phyloP scores from a whole-genome alignment of 2,797 vertebrate species.

The Carcharodon carcharias region DNA sequence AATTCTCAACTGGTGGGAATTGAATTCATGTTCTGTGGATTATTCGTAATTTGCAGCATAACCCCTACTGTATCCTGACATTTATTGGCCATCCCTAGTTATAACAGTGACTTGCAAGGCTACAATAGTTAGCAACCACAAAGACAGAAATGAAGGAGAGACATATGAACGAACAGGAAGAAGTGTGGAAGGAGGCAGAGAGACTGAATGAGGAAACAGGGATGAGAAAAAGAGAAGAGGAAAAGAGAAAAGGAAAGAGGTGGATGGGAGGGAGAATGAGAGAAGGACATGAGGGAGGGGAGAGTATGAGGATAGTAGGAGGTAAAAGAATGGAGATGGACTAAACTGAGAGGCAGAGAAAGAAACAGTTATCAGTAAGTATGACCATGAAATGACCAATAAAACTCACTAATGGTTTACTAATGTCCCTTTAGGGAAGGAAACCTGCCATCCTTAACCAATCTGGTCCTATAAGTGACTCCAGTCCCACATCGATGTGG shows the following conservation, averaged over 20 bases:
- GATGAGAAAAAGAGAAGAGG: conserved; percentile 37
- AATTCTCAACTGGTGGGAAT: neutral
- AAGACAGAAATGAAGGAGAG: neutral
- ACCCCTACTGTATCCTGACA: neutral
- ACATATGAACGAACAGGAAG: neutral
- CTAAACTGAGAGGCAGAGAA: neutral
- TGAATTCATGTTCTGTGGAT: neutral
- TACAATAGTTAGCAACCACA: neutral
- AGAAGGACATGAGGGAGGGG: neutral
- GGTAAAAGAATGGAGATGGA: neutral
- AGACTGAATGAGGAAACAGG: neutral
- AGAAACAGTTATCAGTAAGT: neutral
- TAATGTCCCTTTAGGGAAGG: neutral
- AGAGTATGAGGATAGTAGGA: neutral
- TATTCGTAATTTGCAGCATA: neutral
- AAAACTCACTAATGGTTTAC: neutral
- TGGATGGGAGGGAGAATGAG: neutral
- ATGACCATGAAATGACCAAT: too few relatives aligned
- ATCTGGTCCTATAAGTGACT: neutral
- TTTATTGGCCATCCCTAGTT: neutral
- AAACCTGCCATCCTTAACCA: neutral
- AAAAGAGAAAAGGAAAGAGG: neutral
- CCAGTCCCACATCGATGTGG: neutral
- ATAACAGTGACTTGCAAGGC: neutral
- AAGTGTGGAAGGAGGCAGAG: too few relatives aligned